A percentile compares a stretch with the other conserved stretches of the same genome.
Evolutionary conservation across 2,113 vertebrate species (phyloP).

Genomic region (Rhegmatorhina hoffmannsi): DNA sequence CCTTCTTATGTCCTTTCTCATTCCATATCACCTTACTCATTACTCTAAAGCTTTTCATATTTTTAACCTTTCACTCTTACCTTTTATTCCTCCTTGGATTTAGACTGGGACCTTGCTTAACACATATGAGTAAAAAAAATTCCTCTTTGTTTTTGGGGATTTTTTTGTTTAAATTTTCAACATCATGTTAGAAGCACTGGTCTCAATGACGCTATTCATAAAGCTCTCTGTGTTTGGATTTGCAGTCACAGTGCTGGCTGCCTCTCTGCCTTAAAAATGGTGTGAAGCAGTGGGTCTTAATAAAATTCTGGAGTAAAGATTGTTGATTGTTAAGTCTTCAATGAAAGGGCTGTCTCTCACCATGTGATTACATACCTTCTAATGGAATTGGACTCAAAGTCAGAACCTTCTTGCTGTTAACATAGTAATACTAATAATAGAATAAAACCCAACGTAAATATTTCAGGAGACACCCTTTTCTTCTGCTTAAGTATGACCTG

Average conservation of each 20-base stretch:
- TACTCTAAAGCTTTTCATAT: background rate
- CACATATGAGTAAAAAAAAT: background rate
- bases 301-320: constrained; percentile 28
- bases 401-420: background rate
- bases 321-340: constrained; percentile 30
- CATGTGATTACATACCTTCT: background rate
- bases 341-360: background rate
- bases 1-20: background rate
- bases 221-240: constrained; percentile 49
- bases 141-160: background rate
- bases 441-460: background rate
- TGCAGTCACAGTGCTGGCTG: constrained; percentile 38
- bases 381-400: background rate
- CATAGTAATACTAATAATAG: background rate
- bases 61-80: background rate
- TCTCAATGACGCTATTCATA: constrained; percentile 61
- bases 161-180: constrained; percentile 6
- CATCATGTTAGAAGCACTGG: background rate
- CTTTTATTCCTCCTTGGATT: background rate
- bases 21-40: background rate
- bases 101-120: background rate
- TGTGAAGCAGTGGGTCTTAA: constrained; percentile 24
- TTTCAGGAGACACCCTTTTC: background rate
- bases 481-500: background rate
- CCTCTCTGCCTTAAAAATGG: constrained; percentile 47